These are phyloP conservation scores for Eupeodes luniger DNA, from an alignment of 2,888 invertebrate genomes.

Conservation along the genomic window DNA sequence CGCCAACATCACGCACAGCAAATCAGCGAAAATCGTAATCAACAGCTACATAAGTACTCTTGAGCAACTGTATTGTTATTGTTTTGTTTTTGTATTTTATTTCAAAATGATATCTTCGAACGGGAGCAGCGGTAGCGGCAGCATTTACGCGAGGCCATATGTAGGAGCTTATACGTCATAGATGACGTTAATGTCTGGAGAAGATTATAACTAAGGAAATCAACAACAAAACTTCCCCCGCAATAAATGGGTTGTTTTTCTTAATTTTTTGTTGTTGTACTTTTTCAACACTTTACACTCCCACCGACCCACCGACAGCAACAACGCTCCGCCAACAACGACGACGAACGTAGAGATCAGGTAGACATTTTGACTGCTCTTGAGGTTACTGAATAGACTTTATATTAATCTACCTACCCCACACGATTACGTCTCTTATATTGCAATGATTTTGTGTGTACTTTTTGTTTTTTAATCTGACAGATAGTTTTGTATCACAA, in stretches of 20 bases:
- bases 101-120: slow-evolving; percentile 38
- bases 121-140: too few relatives aligned
- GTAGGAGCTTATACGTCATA: slow-evolving; percentile 51
- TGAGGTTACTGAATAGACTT: slow-evolving; percentile 8
- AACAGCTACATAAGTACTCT: background rate
- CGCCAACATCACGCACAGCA: slow-evolving; percentile 41
- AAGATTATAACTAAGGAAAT: slow-evolving; percentile 56
- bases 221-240: slow-evolving; percentile 46
- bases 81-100: background rate
- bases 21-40: slow-evolving; percentile 25
- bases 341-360: slow-evolving; percentile 34
- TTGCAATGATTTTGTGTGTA: background rate
- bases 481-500: slow-evolving; percentile 30
- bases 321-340: background rate
- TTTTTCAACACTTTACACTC: slow-evolving; percentile 46
- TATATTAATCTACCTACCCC: background rate
- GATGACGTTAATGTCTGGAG: slow-evolving; percentile 58
- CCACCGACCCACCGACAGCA: background rate
- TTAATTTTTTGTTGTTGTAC: slow-evolving; percentile 6
- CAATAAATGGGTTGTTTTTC: slow-evolving; percentile 35
- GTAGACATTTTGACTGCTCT: slow-evolving; percentile 68
- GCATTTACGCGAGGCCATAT: slow-evolving; percentile 36
- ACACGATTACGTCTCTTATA: background rate
- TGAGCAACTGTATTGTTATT: slow-evolving; percentile 30
- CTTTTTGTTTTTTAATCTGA: slow-evolving; percentile 23